Evolutionary conservation across 1,140 invertebrate genomes (phyloP).

Genomic region (Papilio helenus): DNA sequence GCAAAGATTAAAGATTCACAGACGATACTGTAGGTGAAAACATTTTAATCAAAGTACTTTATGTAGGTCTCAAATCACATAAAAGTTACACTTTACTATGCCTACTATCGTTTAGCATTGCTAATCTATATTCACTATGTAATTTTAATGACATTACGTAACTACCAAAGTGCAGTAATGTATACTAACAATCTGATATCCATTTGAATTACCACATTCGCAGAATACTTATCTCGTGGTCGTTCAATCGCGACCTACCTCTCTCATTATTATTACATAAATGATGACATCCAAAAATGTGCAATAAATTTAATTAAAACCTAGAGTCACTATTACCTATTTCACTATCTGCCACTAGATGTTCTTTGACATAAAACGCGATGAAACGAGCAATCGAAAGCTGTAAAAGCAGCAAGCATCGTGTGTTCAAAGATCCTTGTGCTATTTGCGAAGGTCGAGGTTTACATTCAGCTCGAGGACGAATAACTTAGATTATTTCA

Average conservation of each 20-base stretch:
- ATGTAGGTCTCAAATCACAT: neutral
- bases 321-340: neutral
- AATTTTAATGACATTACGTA: too few species aligned
- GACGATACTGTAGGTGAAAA: neutral
- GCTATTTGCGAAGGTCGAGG: slow-evolving; percentile 31
- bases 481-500: slow-evolving; percentile 31
- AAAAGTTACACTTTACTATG: neutral
- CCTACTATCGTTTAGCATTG: neutral
- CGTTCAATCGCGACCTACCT: too few species aligned
- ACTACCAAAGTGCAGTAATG: too few species aligned
- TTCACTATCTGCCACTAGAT: neutral
- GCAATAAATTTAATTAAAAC: too few species aligned
- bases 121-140: too few species aligned
- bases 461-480: slow-evolving; percentile 20
- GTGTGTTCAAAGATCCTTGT: slow-evolving; percentile 26
- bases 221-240: too few species aligned
- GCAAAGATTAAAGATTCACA: neutral
- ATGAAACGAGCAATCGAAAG: slow-evolving; percentile 27
- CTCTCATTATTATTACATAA: too few species aligned
- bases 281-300: too few species aligned
- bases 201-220: too few species aligned
- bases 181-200: too few species aligned
- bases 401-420: slow-evolving; percentile 9
- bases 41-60: neutral
- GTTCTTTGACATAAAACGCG: slow-evolving; percentile 21